Evolutionary conservation across 1,140 invertebrate genomes (phyloP), one percentile per base, ranked within the genome.

Genomic region (Coelopa frigida): DNA sequence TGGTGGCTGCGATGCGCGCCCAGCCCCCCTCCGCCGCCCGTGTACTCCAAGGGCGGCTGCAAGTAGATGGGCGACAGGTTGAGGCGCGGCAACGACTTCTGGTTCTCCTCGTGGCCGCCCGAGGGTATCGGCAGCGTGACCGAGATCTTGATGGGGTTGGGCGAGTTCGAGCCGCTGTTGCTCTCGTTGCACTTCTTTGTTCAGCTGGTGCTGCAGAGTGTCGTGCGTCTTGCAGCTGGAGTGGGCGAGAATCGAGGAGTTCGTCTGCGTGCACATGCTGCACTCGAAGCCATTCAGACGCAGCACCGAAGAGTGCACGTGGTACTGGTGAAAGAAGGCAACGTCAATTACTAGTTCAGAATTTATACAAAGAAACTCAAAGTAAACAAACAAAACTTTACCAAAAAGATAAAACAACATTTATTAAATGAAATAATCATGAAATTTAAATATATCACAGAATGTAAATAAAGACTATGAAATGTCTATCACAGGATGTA

Each of bases 251-350:
- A 36, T 45, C 20, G 31, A 17, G 11, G 22, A 22, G 14, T 32
- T 45, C 17, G 56, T 45, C 52, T 51, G 55, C 12, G 52, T 50
- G 40, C 78, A 72, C 46, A 80, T 67, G 39, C 61, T 68, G 43
- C 64, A 68, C 36, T 73, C 74, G 26, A 72, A 72, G 24, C 73
- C 72, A 59, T 74, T 74, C 24, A 83, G 57, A 11, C 73, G 66
- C 38, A 83, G 56, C 27, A 83, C 75, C 26, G 73, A 72, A 23
- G 74, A 75, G 55, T 83, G 81, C n/a, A 78, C 73, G 39, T 76
- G 71, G 61, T 81, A 82, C 77, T 81, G 62, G 2, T 68, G 40
- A 46, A 10, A 38, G 5, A 18, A 41, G 36, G 17, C n/a, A n/a
- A n/a, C n/a, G n/a, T n/a, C n/a, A n/a, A n/a, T n/a, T n/a, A n/a